Evolutionary conservation across 2,888 invertebrate species (phyloP), one percentile per base, ranked within the genome.

Genomic region (Trachelus tabidus): DNA sequence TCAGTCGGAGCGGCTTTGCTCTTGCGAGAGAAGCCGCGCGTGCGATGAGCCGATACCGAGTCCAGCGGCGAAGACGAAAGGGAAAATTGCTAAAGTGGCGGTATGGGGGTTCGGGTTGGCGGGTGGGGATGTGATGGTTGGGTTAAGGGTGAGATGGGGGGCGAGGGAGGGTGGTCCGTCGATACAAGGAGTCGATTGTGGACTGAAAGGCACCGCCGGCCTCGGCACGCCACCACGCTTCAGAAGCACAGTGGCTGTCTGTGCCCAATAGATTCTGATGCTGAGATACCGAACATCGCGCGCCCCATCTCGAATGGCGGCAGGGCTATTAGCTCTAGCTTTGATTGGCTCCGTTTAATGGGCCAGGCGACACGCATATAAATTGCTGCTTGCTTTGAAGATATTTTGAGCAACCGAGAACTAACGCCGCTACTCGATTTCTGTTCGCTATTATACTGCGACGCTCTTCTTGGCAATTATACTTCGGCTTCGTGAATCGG

Each of bases 101-200:
- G 37, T 35, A 40, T 78, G 69, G 73, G 69, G 73, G 75, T 74
- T 77, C 75, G n/a, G 77, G 34, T 31, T 77, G 79, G 83, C 35
- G 79, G 75, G 78, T 75, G 77, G 78, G 75, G 78, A 56, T 23
- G 56, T 0, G 56, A 56, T 56, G 56, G 23, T 56, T 23, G 56
- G 56, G 56, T 56, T 56, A 56, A 23, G 56, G 56, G 56, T 82
- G 82, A 80, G 84, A 84, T 81, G 82, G 81, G 81, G 75, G 77
- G 71, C 76, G 76, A 77, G 81, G 80, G 80, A 76, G 80, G 79
- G 84, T 82, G 82, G 82, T 85, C 84, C 86, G 89, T 90, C 91
- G 90, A 91, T 91, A 91, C 91, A 91, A 91, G 90, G 91, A 87
- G 88, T 86, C 89, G 90, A 90, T 90, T 91, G 90, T 91, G 83